Evolutionary conservation across 2,888 invertebrate genomes (phyloP).

Genomic region (Brachynemurus nebulosus): DNA sequence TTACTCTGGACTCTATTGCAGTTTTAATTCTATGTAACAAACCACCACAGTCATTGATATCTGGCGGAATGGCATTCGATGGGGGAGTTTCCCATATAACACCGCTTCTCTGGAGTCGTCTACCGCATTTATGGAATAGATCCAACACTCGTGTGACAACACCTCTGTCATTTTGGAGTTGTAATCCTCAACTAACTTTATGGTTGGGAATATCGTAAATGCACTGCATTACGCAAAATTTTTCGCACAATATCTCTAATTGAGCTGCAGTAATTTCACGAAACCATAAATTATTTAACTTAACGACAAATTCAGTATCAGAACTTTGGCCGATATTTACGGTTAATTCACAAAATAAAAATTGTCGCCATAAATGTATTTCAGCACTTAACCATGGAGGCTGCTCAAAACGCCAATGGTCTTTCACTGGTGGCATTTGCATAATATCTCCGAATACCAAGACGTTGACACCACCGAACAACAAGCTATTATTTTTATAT

Average conservation of each 20-base stretch:
- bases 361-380: slow-evolving; percentile 17
- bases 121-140: slow-evolving; percentile 14
- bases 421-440: slow-evolving; percentile 22
- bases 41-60: slow-evolving; percentile 8
- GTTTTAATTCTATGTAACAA: slow-evolving; percentile 4
- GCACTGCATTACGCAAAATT: slow-evolving; percentile 18
- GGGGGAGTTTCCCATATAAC: slow-evolving; percentile 19
- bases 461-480: slow-evolving; percentile 18
- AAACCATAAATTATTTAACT: slow-evolving; percentile 13
- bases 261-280: slow-evolving; percentile 14
- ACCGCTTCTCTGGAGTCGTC: slow-evolving; percentile 21
- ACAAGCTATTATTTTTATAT: slow-evolving; percentile 14
- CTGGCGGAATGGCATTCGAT: slow-evolving; percentile 11
- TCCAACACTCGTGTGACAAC: neutral
- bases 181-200: slow-evolving; percentile 20
- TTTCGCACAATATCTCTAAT: slow-evolving; percentile 12
- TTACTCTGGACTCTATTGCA: slow-evolving; percentile 16
- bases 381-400: slow-evolving; percentile 17
- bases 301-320: slow-evolving; percentile 16
- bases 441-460: slow-evolving; percentile 19
- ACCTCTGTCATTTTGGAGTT: slow-evolving; percentile 15
- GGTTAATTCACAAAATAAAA: slow-evolving; percentile 22
- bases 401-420: slow-evolving; percentile 20
- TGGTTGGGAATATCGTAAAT: slow-evolving; percentile 20
- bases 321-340: slow-evolving; percentile 23